Evolutionary conservation across 2,113 vertebrate genomes (phyloP), one percentile per base, ranked within the genome.

Genomic region (Scophthalmus maximus): DNA sequence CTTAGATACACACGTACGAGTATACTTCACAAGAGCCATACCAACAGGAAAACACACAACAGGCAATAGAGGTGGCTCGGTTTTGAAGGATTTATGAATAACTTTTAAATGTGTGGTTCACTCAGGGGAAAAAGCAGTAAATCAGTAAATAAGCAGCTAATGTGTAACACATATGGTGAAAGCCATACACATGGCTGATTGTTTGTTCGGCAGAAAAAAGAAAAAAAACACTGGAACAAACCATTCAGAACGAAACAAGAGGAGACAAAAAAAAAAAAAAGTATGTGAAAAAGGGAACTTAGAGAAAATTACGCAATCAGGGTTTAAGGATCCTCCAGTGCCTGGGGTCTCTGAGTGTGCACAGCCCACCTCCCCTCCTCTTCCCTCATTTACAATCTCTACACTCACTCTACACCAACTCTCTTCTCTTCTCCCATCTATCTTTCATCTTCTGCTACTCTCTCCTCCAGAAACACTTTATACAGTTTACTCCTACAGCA

Each of bases 321-420:
- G n/a, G 26, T 63, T 34, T 30, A 42, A 66, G 29, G 52, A 29
- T 50, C 17, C 20, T 36, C 6, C 30, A 38, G 14, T 18, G 36
- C 38, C 42, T 36, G 14, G 14, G 29, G 18, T 12, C 17, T 51
- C 4, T 34, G 12, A 49, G 30, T 23, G 5, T 49, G 42, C 27
- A 17, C 36, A 56, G 17, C 10, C 46, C 20, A 27, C 15, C 18
- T 50, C 17, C 6, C 4, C 17, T 38, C 15, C 53, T 55, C 26
- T 26, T 11, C 53, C n/a, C 8, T 68, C 72, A 73, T 73, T 79
- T 56, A 80, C 52, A 78, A 70, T 73, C 46, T 55, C 60, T 51
- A 42, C 50, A 47, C 42, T 29, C 51, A 53, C 51, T 53, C 17
- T n/a, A 20, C 52, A 32, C 18, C n/a, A 55, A 30, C 27, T 30